These are phyloP conservation scores for Junco hyemalis DNA, from an alignment of 2,113 vertebrate genomes.

Conservation along the genomic window DNA sequence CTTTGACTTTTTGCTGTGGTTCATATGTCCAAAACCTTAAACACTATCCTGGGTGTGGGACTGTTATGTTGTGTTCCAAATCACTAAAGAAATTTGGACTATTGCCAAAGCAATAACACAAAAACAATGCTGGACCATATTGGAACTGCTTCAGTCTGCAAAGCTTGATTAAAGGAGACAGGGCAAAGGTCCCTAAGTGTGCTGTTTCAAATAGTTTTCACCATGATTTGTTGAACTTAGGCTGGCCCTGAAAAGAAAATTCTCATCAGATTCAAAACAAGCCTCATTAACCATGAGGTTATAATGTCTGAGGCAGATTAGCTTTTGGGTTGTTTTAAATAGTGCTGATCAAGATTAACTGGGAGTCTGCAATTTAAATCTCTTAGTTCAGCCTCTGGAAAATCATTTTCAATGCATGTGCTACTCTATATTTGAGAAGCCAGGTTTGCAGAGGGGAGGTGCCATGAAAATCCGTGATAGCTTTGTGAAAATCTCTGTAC, in stretches of 20 bases:
- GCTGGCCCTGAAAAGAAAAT: constrained; percentile 2
- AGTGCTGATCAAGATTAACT: constrained; percentile 16
- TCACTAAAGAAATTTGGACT: background rate
- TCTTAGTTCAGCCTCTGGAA: background rate
- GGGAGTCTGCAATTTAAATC: constrained; percentile 26
- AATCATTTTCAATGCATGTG: background rate
- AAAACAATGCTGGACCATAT: background rate
- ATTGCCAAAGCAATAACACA: background rate
- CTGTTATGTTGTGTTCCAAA: background rate
- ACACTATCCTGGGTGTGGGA: background rate
- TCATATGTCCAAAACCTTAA: background rate
- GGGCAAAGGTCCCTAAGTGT: background rate
- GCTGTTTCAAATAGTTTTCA: background rate
- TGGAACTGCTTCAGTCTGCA: background rate
- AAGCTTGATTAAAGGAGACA: constrained; percentile 11
- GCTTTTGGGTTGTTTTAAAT: constrained; percentile 25
- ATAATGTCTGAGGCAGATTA: background rate
- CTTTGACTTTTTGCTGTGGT: background rate
- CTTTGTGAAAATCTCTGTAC: background rate
- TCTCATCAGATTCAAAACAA: constrained; percentile 34
- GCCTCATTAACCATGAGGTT: constrained; percentile 2
- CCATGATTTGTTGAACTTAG: constrained; percentile 33
- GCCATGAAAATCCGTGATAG: background rate
- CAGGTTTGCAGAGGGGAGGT: background rate
- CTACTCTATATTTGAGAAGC: background rate